Evolutionary conservation across 1,140 invertebrate species (phyloP), one percentile per base, ranked within the genome.

Genomic region (Drosophila kohkoa): DNA sequence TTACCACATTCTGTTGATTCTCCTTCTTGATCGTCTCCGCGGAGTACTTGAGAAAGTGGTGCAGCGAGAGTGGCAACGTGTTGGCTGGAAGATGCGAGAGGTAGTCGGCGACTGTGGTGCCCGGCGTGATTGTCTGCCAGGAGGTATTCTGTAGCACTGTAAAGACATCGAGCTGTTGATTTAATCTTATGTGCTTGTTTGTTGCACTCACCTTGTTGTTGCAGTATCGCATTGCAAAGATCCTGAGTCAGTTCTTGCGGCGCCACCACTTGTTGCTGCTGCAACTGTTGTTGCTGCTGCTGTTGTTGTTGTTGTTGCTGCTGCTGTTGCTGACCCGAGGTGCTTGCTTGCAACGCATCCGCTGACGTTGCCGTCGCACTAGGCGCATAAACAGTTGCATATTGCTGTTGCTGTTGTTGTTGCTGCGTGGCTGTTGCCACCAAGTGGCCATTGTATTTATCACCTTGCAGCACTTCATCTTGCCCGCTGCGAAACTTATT

Each of bases 31-130:
- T 96, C 70, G 94, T 95, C 82, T 96, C 96, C 1, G 95, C 95
- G 1, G 96, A 97, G 91, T 97, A 97, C 92, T 97, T 97, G 15
- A 97, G 94, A 81, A 97, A 96, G 90, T 97, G 96, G 81, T 97
- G 96, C 38, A 97, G 93, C 48, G 96, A 96, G 25, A 97, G 91
- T 1, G 96, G 96, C 79, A 97, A 89, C 2, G 96, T 96, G 46
- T 95, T 96, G 30, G 95, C 95, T 41, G 95, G 95, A 73, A 96
- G 92, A 85, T 96, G 95, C 54, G 96, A 96, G 55, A 97, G 94
- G 92, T 97, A 97, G 92, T 97, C 96, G 11, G 96, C 96, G 11
- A 97, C 96, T 0, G 96, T 95, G 3, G 96, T 95, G 51, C 96
- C 95, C 28, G 95, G 95, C 5, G 95, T 94, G 46, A 97, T 92